Evolutionary conservation across 30 jellyfish, hydroid and myxozoan genomes (phyloP).

Genomic region (Phacellophora camtschatica): DNA sequence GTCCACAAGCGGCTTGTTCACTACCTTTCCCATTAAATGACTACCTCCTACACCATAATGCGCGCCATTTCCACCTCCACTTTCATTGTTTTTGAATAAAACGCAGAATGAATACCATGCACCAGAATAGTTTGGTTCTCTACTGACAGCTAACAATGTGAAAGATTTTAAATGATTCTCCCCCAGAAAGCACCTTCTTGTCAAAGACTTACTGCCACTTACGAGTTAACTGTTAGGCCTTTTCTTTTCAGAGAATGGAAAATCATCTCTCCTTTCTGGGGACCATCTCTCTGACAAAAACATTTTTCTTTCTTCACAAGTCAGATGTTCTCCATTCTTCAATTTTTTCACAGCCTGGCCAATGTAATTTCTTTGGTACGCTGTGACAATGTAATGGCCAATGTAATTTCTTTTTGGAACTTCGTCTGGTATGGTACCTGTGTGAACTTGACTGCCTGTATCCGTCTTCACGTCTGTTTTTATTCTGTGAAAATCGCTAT

Average conservation of each 20-base stretch:
- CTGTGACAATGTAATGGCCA: background rate
- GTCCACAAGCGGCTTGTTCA: slow-evolving; percentile 28
- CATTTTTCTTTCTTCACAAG: background rate
- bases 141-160: slow-evolving; percentile 30
- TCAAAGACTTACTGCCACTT: background rate
- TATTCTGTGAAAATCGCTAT: too few species aligned
- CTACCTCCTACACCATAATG: slow-evolving; percentile 18
- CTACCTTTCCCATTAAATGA: background rate
- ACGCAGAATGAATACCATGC: slow-evolving; percentile 25
- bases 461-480: too few species aligned
- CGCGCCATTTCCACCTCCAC: slow-evolving; percentile 38
- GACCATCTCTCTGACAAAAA: background rate
- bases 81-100: background rate
- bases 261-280: background rate
- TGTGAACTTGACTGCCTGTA: too few species aligned
- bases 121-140: slow-evolving; percentile 10
- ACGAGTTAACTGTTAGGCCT: background rate
- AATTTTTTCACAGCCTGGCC: background rate
- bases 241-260: background rate
- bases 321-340: background rate
- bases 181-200: slow-evolving; percentile 8
- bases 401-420: too few species aligned
- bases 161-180: slow-evolving; percentile 13
- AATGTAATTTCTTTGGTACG: background rate
- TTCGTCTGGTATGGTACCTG: too few species aligned